Evolutionary conservation across 2,113 vertebrate species (phyloP).

Genomic region (Carlito syrichta): DNA sequence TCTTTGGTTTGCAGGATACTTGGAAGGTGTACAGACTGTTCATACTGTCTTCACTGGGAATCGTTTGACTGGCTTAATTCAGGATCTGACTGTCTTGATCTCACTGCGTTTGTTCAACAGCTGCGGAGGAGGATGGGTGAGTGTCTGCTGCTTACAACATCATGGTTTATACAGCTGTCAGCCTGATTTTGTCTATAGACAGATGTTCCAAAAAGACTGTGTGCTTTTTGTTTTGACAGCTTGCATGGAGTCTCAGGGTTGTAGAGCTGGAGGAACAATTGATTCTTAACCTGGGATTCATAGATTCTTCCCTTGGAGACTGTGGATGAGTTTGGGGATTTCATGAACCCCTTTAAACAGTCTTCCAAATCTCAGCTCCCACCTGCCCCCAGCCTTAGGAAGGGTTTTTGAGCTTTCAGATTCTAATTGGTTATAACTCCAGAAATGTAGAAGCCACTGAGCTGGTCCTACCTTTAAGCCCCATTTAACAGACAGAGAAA

Average conservation of each 20-base stretch:
- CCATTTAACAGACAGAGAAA: conserved; percentile 9
- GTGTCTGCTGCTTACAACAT: neutral
- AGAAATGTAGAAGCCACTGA: neutral
- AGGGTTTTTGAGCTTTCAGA: neutral
- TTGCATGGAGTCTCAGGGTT: neutral
- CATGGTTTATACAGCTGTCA: conserved; percentile 17
- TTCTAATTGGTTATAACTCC: neutral
- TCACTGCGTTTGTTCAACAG: neutral
- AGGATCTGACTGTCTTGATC: neutral
- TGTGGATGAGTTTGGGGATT: neutral
- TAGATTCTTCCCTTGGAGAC: neutral
- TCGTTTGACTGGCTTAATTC: neutral
- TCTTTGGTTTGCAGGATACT: neutral
- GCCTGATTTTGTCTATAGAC: neutral
- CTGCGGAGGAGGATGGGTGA: neutral
- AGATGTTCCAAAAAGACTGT: neutral
- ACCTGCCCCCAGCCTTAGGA: neutral
- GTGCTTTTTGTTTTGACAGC: neutral
- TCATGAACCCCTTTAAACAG: neutral
- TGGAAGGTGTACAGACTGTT: neutral
- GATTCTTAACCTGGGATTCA: neutral
- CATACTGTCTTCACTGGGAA: neutral
- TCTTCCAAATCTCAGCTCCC: neutral
- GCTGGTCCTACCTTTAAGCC: neutral
- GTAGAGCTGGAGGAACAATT: neutral